phyloP scores from a whole-genome alignment of 2,888 invertebrate species.

The Campoplex capitator region DNA sequence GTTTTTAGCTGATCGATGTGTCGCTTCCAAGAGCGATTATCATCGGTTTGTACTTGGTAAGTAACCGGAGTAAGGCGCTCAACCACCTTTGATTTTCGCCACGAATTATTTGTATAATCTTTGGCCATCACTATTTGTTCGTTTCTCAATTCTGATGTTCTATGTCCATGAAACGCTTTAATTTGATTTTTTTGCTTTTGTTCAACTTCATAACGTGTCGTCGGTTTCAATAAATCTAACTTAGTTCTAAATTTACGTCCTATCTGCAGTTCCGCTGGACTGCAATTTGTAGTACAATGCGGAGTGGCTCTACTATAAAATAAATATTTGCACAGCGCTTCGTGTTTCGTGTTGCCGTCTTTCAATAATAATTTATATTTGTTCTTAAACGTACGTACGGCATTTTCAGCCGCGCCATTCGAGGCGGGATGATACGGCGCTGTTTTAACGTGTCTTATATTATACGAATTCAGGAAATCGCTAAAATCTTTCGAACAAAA shows the following conservation, averaged over 20 bases:
- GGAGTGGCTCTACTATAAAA: slow-evolving; percentile 55
- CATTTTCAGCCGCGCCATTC: slow-evolving; percentile 41
- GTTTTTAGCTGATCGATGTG: neutral
- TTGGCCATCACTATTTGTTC: neutral
- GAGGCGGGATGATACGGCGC: slow-evolving; percentile 8
- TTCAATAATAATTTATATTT: slow-evolving; percentile 49
- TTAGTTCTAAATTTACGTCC: slow-evolving; percentile 42
- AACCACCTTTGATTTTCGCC: neutral
- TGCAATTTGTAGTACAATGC: slow-evolving; percentile 43
- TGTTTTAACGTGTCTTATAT: neutral
- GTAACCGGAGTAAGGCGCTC: neutral
- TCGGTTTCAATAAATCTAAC: slow-evolving; percentile 55
- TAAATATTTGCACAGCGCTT: slow-evolving; percentile 23
- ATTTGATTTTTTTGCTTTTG: neutral
- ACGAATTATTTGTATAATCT: slow-evolving; percentile 5
- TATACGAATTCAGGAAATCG: neutral
- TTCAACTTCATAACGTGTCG: neutral
- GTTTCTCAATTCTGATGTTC: neutral
- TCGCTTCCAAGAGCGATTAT: slow-evolving; percentile 5
- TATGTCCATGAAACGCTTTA: neutral
- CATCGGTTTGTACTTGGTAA: neutral
- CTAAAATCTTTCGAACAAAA: neutral
- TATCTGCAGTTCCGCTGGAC: slow-evolving; percentile 55
- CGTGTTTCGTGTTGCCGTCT: slow-evolving; percentile 8
- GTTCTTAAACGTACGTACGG: slow-evolving; percentile 53